Evolutionary conservation across 2,797 vertebrate species (phyloP).

Genomic region (Lepidocolaptes lacrymiger): DNA sequence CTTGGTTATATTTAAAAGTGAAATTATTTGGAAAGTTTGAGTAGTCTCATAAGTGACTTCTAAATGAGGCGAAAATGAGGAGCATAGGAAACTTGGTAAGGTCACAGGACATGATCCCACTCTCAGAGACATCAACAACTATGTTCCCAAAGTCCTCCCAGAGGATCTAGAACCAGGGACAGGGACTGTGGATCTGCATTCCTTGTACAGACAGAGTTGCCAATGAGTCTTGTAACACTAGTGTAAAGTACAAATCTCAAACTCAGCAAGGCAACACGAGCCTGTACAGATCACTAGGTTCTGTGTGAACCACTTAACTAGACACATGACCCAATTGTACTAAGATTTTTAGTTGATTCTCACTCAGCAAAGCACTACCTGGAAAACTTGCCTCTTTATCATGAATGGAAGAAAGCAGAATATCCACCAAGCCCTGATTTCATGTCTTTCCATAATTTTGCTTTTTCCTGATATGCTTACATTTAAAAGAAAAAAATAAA

Average conservation of each 20-base stretch:
- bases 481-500: not conserved
- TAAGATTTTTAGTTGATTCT: not conserved
- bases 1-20: not conserved
- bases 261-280: not conserved
- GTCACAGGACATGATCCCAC: slow-evolving; percentile 5
- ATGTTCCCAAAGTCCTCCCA: slow-evolving; percentile 11
- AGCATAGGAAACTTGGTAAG: slow-evolving; percentile 41
- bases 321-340: too few species aligned
- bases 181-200: not conserved
- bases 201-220: not conserved
- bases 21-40: slow-evolving; percentile 59
- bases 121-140: not conserved
- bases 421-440: not conserved
- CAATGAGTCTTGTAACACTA: not conserved
- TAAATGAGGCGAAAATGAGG: not conserved
- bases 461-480: not conserved
- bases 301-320: not conserved
- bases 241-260: not conserved
- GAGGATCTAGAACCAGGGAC: slow-evolving; percentile 37
- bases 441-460: not conserved
- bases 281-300: not conserved
- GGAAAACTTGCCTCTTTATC: not conserved
- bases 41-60: not conserved
- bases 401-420: not conserved
- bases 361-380: not conserved